A percentile compares a stretch with the other conserved stretches of the same genome.
These are phyloP conservation scores for Poliocrania exsul DNA, from an alignment of 2,797 vertebrate genomes.

Conservation along the genomic window DNA sequence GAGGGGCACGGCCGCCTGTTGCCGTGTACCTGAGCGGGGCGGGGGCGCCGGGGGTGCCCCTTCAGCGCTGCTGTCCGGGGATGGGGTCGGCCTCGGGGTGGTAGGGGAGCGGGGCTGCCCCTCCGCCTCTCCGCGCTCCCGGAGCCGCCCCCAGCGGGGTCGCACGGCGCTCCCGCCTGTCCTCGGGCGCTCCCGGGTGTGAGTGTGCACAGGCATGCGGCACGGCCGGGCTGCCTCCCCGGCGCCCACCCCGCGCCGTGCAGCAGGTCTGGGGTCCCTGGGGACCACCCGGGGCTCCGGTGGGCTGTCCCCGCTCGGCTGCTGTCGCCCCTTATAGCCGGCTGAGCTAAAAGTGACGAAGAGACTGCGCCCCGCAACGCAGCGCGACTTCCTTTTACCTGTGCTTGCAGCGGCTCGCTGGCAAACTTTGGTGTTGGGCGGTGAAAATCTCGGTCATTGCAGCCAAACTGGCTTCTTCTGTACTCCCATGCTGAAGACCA, in stretches of 20 bases:
- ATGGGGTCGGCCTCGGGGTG: not conserved
- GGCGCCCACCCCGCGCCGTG: not conserved
- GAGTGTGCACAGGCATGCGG: not conserved
- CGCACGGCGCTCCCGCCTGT: not conserved
- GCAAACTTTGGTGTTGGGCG: slow-evolving; percentile 21
- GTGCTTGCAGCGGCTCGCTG: not conserved
- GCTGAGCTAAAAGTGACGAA: not conserved
- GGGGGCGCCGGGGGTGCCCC: not conserved
- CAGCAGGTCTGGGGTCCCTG: not conserved
- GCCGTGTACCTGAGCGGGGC: not conserved
- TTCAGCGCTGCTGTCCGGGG: not conserved
- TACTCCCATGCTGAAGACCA: accelerated
- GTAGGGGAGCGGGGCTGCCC: not conserved
- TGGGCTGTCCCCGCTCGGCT: not conserved
- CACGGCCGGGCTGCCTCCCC: not conserved
- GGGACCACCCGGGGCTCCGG: not conserved
- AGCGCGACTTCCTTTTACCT: not conserved
- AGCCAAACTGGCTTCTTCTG: not conserved
- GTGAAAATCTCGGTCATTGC: not conserved
- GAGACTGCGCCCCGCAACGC: not conserved
- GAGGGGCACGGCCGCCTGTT: slow-evolving; percentile 4
- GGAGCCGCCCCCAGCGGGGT: not conserved
- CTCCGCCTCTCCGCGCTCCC: too few relatives aligned
- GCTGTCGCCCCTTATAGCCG: not conserved
- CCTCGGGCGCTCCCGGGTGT: not conserved